Conservation (phyloP, 1,140 invertebrate genomes). For the Lepidotrigona ventralis region DNA sequence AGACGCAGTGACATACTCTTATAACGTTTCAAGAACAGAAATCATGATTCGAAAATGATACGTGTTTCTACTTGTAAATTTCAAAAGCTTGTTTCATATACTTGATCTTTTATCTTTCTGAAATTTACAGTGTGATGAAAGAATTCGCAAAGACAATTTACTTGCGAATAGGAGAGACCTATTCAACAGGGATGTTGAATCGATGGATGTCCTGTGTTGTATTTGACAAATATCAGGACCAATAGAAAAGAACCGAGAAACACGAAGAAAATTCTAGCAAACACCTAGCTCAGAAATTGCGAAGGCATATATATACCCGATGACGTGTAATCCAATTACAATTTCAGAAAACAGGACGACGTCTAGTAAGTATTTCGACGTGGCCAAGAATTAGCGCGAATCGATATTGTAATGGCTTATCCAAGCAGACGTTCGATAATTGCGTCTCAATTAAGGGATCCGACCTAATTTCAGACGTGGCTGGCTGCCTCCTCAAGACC, state of each 20-base stretch:
- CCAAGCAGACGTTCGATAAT: slow-evolving; percentile 69
- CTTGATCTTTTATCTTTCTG: too few species aligned
- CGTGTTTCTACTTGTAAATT: too few species aligned
- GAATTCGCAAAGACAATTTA: too few species aligned
- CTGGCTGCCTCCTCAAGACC: slow-evolving; percentile 48
- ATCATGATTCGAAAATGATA: too few species aligned
- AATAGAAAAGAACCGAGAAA: not conserved
- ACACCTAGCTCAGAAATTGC: not conserved
- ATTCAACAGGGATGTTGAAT: too few species aligned
- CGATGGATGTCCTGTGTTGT: too few species aligned
- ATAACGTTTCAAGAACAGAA: too few species aligned
- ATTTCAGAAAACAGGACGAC: not conserved
- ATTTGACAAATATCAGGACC: too few species aligned
- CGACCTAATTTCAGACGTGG: slow-evolving; percentile 64
- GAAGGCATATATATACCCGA: not conserved
- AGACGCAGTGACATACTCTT: too few species aligned
- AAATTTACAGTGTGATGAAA: too few species aligned
- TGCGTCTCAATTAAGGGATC: slow-evolving; percentile 72
- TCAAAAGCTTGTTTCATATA: too few species aligned
- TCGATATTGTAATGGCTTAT: slow-evolving; percentile 49
- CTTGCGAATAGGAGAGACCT: too few species aligned
- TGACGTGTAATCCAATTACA: not conserved
- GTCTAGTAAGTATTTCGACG: not conserved
- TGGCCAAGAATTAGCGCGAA: slow-evolving; percentile 40
- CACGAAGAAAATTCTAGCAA: not conserved